Evolutionary conservation across 2,888 invertebrate genomes (phyloP), one percentile per base, ranked within the genome.

Genomic region (Drosophila borealis): DNA sequence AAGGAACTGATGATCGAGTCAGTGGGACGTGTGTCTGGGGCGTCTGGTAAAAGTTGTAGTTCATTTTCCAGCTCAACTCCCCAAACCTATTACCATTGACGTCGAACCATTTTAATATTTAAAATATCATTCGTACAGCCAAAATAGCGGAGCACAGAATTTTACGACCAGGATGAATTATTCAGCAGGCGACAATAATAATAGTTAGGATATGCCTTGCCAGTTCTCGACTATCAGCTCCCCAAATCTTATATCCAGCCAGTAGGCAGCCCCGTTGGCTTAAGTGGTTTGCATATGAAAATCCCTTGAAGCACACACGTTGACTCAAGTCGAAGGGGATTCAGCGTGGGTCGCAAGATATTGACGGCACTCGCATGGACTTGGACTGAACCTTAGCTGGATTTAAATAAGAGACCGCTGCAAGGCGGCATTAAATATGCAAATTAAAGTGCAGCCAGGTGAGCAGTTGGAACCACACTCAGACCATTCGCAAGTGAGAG

Each of bases 151-250:
- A 51, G 54, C n/a, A 51, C 45, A 46, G 54, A 63, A 64, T 53
- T 63, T 73, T 63, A 72, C 60, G 53, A 63, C 37, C 39, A 10
- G 48, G 21, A 48, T 86, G 66, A 82, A 81, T 86, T 70, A 82
- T 86, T 81, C 71, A 81, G 53, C 64, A 70, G 73, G 66, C 61
- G 69, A 80, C 80, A 82, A 82, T 76, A 83, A 80, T 80, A 76
- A 85, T 79, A 79, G 68, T 61, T 53, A 33, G 68, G 50, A 70
- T 78, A 59, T 57, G 66, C 49, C 49, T 34, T 42, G 44, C 25
- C 41, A 42, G 10, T 14, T 42, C 34, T 11, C 14, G 34, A 29
- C 51, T 14, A 21, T n/a, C 37, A 59, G 19, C 48, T 48, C 19
- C 33, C 49, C 9, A 11, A 25, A 21, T 21, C 14, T 37, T 13